Percentiles rank a stretch among this genome's conserved stretches.
Conservation (phyloP, 2,797 vertebrate genomes). For the Myripristis jacobus region DNA sequence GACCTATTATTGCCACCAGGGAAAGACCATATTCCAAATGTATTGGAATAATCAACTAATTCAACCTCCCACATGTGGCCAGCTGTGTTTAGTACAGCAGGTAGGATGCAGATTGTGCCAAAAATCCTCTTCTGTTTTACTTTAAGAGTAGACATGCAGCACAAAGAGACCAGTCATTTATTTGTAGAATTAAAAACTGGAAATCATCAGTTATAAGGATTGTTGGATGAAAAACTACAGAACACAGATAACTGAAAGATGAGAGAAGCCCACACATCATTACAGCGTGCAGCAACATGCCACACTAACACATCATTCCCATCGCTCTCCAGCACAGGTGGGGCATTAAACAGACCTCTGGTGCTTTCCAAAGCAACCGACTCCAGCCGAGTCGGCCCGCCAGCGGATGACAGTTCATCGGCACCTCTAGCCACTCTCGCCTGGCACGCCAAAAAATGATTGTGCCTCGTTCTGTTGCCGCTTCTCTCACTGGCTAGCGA, state of each 20-base stretch:
- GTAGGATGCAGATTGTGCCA: not conserved
- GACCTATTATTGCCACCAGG: too few species aligned
- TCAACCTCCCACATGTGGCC: too few species aligned
- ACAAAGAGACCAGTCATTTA: too few species aligned
- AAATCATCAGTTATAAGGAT: too few species aligned
- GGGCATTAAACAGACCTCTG: not conserved
- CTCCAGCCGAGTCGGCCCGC: not conserved
- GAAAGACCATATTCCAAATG: too few species aligned
- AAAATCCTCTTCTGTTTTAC: not conserved
- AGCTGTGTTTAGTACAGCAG: too few species aligned
- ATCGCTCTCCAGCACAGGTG: not conserved
- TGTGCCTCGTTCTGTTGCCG: not conserved
- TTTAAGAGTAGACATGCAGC: too few species aligned
- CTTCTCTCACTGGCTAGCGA: conserved; percentile 3
- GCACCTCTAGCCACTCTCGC: not conserved
- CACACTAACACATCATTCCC: not conserved
- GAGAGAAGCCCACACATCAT: not conserved
- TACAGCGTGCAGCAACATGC: not conserved
- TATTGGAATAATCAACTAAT: too few species aligned
- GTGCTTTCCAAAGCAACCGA: not conserved
- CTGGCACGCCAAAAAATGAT: not conserved
- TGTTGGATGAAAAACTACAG: too few species aligned
- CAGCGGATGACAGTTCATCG: conserved; percentile 18
- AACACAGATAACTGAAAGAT: not conserved
- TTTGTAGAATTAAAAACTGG: too few species aligned